Percentiles rank a stretch among this genome's conserved stretches.
phyloP scores from a whole-genome alignment of 2,113 vertebrate species.

The Apodemus speciosus region DNA sequence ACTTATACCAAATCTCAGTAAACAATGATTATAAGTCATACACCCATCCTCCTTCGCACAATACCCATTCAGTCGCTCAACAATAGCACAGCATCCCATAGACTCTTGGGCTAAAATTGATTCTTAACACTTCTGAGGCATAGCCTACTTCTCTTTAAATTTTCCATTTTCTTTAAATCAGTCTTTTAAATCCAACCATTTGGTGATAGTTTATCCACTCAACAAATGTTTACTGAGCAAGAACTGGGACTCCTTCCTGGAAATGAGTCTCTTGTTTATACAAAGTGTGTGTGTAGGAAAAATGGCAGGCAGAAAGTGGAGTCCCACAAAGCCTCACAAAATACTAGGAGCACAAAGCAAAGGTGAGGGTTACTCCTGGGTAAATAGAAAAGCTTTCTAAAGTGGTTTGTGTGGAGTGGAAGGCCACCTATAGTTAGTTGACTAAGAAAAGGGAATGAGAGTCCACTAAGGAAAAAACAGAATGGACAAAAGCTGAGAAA shows the following conservation, averaged over 20 bases:
- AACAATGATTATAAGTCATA: slow-evolving; percentile 8
- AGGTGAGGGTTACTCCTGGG: background rate
- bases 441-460: background rate
- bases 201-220: background rate
- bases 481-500: background rate
- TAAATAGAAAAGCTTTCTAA: background rate
- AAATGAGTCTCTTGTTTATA: background rate
- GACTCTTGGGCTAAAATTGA: background rate
- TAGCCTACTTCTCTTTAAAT: background rate
- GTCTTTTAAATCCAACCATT: background rate
- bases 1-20: background rate
- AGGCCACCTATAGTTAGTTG: background rate
- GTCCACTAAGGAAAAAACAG: background rate
- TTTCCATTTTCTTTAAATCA: slow-evolving; percentile 44
- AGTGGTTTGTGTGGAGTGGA: background rate
- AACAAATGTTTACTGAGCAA: background rate
- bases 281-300: background rate
- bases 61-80: background rate
- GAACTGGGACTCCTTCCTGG: background rate
- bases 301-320: background rate
- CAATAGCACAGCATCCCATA: background rate
- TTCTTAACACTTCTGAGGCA: background rate
- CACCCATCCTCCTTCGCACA: background rate
- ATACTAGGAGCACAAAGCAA: background rate
- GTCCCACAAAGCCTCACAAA: background rate